A percentile compares a stretch with the other conserved stretches of the same genome.
phyloP scores from a whole-genome alignment of 37 sponge, comb jelly and placozoan genomes.

The Spongia lamella region DNA sequence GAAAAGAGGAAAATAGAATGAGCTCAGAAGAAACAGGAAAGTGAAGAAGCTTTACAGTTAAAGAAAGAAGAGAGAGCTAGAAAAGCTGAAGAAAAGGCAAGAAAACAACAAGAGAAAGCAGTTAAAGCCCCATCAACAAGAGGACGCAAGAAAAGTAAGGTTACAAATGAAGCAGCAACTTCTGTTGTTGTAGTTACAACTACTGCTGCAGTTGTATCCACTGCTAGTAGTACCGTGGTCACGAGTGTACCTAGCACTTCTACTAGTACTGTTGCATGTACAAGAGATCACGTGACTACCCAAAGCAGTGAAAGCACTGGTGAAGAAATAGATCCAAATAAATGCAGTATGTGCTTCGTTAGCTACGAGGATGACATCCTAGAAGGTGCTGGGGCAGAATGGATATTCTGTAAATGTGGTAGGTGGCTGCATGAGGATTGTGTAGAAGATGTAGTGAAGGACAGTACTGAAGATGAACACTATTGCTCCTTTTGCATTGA shows the following conservation, averaged over 20 bases:
- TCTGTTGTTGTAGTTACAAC: too few relatives aligned
- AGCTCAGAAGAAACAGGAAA: slow-evolving; percentile 31
- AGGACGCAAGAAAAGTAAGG: too few relatives aligned
- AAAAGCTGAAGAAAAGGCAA: background rate
- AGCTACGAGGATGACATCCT: slow-evolving; percentile 20
- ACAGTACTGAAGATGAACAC: slow-evolving; percentile 8
- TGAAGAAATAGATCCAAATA: background rate
- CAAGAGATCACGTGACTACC: too few relatives aligned
- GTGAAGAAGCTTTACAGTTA: background rate
- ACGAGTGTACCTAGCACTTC: too few relatives aligned
- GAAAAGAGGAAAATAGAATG: too few relatives aligned
- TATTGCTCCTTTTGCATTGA: too few relatives aligned
- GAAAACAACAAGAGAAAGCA: slow-evolving; percentile 2
- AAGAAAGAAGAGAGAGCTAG: slow-evolving; percentile 12
- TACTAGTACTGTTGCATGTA: too few relatives aligned
- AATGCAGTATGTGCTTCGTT: slow-evolving; percentile 15
- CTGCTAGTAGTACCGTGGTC: too few relatives aligned
- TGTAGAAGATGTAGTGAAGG: slow-evolving; percentile 1
- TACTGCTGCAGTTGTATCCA: too few relatives aligned
- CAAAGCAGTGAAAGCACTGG: too few relatives aligned
- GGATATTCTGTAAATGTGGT: slow-evolving; percentile 28
- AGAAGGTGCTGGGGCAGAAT: slow-evolving; percentile 23
- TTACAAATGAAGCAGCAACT: too few relatives aligned
- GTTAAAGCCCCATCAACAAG: slow-evolving; percentile 1
- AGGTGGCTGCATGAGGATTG: slow-evolving; percentile 57